phyloP scores from a whole-genome alignment of 2,888 invertebrate genomes.

The Drosophila histrio region DNA sequence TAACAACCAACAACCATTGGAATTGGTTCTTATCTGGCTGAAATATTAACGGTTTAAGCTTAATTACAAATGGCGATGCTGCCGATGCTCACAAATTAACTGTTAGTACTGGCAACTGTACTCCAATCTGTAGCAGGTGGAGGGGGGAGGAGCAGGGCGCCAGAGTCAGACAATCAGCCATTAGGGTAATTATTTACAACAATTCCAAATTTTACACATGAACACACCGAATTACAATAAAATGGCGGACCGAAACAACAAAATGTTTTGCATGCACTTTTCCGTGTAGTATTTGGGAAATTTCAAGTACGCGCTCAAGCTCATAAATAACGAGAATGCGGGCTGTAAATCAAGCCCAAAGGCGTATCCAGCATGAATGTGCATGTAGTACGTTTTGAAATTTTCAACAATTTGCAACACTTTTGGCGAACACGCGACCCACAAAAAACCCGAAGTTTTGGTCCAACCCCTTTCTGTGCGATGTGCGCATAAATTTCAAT shows the following conservation, averaged over 20 bases:
- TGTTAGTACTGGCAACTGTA: slow-evolving; percentile 52
- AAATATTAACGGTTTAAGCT: slow-evolving; percentile 80
- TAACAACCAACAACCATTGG: not conserved
- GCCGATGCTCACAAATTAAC: slow-evolving; percentile 69
- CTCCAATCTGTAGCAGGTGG: slow-evolving; percentile 1
- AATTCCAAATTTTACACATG: slow-evolving; percentile 80
- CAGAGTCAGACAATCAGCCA: slow-evolving; percentile 43
- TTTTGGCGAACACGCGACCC: slow-evolving; percentile 73
- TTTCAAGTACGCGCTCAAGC: slow-evolving; percentile 18
- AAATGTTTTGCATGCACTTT: slow-evolving; percentile 73
- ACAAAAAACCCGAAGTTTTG: slow-evolving; percentile 2
- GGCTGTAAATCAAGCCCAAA: slow-evolving; percentile 65
- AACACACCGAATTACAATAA: slow-evolving; percentile 67
- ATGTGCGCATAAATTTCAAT: slow-evolving; percentile 76
- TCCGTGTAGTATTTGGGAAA: not conserved
- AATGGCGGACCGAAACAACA: slow-evolving; percentile 44
- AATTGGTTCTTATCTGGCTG: slow-evolving; percentile 69
- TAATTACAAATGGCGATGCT: slow-evolving; percentile 76
- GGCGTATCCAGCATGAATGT: slow-evolving; percentile 12
- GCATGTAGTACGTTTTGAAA: slow-evolving; percentile 29
- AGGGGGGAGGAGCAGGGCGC: not conserved
- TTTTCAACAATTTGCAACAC: slow-evolving; percentile 63
- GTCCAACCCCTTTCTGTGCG: slow-evolving; percentile 43
- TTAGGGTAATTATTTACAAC: slow-evolving; percentile 81
- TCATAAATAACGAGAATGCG: slow-evolving; percentile 70